Evolutionary conservation across 2,888 invertebrate genomes (phyloP).

Genomic region (Melinaea marsaeus): DNA sequence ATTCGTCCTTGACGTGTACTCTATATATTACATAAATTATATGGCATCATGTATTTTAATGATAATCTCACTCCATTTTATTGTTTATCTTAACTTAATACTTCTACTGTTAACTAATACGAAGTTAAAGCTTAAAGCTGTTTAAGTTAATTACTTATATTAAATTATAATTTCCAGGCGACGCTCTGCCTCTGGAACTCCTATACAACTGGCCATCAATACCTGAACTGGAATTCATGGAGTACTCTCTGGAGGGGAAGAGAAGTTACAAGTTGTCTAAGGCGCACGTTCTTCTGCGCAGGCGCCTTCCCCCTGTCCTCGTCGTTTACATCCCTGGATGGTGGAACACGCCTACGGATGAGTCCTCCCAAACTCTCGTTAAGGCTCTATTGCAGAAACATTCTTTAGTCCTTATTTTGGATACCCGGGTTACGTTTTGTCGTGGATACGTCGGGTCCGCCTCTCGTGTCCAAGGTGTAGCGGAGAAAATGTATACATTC

Average conservation of each 20-base stretch:
- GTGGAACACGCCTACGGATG: constrained; percentile 64
- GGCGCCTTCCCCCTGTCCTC: constrained; percentile 34
- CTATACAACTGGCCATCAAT: constrained; percentile 46
- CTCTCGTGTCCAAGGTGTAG: constrained; percentile 51
- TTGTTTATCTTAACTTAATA: no score
- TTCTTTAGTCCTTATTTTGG: constrained; percentile 50
- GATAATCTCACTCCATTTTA: no score
- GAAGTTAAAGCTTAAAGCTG: neutral
- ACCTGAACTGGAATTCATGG: constrained; percentile 48
- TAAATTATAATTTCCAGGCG: constrained; percentile 49
- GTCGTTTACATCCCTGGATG: constrained; percentile 66
- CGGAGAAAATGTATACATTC: constrained; percentile 48
- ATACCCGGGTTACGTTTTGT: constrained; percentile 56
- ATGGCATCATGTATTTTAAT: no score
- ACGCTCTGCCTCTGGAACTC: constrained; percentile 54
- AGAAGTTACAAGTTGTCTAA: constrained; percentile 41
- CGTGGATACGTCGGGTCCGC: constrained; percentile 61
- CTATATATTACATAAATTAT: no score
- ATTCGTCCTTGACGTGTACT: no score
- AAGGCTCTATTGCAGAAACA: constrained; percentile 49
- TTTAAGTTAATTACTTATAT: neutral
- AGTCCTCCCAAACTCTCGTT: constrained; percentile 53
- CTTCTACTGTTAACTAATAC: no score
- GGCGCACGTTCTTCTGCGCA: constrained; percentile 43
- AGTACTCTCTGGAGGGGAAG: constrained; percentile 38